Evolutionary conservation across 2,797 vertebrate genomes (phyloP), one percentile per base, ranked within the genome.

Genomic region (Sphaeramia orbicularis): DNA sequence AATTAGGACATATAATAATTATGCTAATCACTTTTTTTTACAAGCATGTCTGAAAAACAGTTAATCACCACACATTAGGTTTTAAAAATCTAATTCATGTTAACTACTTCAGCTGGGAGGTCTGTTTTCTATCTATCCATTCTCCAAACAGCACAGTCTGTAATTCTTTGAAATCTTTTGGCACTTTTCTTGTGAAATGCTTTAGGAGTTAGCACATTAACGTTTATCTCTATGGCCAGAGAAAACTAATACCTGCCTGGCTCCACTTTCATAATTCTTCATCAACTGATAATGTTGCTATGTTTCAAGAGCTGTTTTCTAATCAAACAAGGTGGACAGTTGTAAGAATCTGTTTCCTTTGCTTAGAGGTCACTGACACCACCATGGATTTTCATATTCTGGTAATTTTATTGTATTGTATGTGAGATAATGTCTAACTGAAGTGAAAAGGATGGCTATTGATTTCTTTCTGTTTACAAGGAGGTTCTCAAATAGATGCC

Each of bases 211-310:
- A 66, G 21, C 16, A 48, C 48, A 50, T 50, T 15, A 30, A 38
- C 11, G 61, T 50, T 47, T 58, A 55, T 68, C 45, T 71, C 24
- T 16, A 15, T 40, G 37, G 18, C 49, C 21, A 41, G 36, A 51
- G 5, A 43, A 65, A 67, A 68, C 2, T 2, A 62, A 43, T 27
- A 40, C 7, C 10, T 45, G 16, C 38, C 52, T 59, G 36, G 40
- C 69, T 63, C 38, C 27, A 10, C 43, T 68, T 30, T 24, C 32
- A 18, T 35, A 40, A 48, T 47, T 65, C n/a, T 56, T 50, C 51
- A 61, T 53, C 21, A 14, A 16, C 9, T 45, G 78, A 80, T 75
- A 66, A 42, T 12, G 48, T 82, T 74, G 61, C 57, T 63, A 65
- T 0, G 48, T 55, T 66, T 48, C 45, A 40, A 7, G 7, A 1